These are phyloP conservation scores for Radopholus similis DNA, from an alignment of 1,140 invertebrate genomes.

Conservation along the genomic window DNA sequence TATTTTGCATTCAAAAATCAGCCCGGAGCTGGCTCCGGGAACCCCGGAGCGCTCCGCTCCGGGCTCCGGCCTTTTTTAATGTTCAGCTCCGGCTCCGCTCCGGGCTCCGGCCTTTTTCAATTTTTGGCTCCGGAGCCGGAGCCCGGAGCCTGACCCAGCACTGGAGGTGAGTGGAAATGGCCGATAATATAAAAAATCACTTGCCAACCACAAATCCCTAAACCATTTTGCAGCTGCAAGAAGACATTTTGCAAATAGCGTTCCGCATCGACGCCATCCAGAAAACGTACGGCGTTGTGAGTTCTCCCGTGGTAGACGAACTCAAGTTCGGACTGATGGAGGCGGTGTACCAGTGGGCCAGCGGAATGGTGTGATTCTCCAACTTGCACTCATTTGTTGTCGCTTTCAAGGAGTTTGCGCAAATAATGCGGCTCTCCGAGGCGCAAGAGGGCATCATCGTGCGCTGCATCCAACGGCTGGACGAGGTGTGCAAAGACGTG, in stretches of 20 bases:
- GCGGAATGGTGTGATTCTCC: conserved; percentile 66
- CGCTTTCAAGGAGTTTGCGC: conserved; percentile 60
- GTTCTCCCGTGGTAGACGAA: conserved; percentile 64
- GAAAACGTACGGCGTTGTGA: conserved; percentile 63
- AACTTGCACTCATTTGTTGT: background rate
- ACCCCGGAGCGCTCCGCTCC: too few relatives aligned
- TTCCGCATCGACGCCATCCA: conserved; percentile 62
- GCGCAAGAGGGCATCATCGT: conserved; percentile 98
- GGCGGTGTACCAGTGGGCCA: conserved; percentile 90
- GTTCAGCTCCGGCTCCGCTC: too few relatives aligned
- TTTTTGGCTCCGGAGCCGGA: too few relatives aligned
- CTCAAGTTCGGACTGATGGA: conserved; percentile 85
- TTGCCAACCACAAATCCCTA: too few relatives aligned
- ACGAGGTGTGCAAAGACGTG: conserved; percentile 86
- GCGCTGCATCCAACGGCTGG: conserved; percentile 88
- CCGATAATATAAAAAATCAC: too few relatives aligned
- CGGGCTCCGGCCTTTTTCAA: too few relatives aligned
- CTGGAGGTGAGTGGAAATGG: too few relatives aligned
- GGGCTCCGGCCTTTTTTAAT: too few relatives aligned
- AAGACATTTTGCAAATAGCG: conserved; percentile 64
- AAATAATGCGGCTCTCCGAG: conserved; percentile 85
- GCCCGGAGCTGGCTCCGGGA: too few relatives aligned
- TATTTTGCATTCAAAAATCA: too few relatives aligned
- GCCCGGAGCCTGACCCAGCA: too few relatives aligned
- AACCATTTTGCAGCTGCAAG: conserved; percentile 64